phyloP scores from a whole-genome alignment of 2,888 invertebrate species.

The Dexiosoma caninum region DNA sequence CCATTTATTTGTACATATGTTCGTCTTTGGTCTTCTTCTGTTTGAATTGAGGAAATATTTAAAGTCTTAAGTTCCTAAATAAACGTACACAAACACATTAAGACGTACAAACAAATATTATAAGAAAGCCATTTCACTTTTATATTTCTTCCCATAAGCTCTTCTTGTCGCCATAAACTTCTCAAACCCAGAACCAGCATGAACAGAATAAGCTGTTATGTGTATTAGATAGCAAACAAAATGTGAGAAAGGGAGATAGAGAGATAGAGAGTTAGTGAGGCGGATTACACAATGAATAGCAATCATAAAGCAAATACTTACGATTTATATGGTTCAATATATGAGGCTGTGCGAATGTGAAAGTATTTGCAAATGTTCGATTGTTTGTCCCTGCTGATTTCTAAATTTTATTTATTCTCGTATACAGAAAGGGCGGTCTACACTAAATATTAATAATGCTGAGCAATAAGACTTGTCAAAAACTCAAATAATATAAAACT shows the following conservation, averaged over 20 bases:
- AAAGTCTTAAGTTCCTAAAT: slow-evolving; percentile 30
- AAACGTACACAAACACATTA: slow-evolving; percentile 1
- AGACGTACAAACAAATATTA: neutral
- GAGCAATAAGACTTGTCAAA: too few species aligned
- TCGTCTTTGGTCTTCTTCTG: slow-evolving; percentile 10
- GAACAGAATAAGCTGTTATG: too few species aligned
- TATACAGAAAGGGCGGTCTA: too few species aligned
- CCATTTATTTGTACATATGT: neutral
- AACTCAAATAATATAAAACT: too few species aligned
- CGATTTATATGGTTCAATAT: slow-evolving; percentile 45
- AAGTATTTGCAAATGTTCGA: neutral
- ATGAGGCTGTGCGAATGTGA: neutral
- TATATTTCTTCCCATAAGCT: neutral
- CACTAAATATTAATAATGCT: too few species aligned
- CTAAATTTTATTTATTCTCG: slow-evolving; percentile 13
- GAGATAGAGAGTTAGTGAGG: neutral
- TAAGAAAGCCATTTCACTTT: slow-evolving; percentile 11
- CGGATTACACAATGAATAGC: slow-evolving; percentile 10
- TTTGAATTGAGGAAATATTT: slow-evolving; percentile 48
- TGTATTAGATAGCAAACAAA: too few species aligned
- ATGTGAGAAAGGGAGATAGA: too few species aligned
- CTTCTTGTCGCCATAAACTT: neutral
- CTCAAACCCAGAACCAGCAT: neutral
- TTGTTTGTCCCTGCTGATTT: neutral
- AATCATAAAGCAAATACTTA: slow-evolving; percentile 51